A percentile compares a stretch with the other conserved stretches of the same genome.
These are phyloP conservation scores for Cynoglossus semilaevis DNA, from an alignment of 2,113 vertebrate species.

Conservation along the genomic window DNA sequence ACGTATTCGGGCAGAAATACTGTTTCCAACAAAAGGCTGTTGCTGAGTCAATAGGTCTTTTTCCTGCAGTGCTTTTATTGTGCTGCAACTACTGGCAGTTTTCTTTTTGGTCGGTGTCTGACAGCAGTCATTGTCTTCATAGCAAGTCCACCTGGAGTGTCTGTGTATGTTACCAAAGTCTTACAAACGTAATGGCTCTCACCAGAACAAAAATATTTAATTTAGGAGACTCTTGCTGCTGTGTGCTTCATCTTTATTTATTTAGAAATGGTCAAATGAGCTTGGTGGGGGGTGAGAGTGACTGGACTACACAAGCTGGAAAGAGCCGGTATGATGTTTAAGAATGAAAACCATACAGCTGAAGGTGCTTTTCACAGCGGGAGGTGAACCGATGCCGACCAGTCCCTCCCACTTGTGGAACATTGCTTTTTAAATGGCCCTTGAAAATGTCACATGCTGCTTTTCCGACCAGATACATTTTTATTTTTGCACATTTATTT, in stretches of 20 bases:
- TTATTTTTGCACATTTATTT: constrained; percentile 41
- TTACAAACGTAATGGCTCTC: constrained; percentile 1
- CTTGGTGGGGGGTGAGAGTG: background rate
- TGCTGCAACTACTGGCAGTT: constrained; percentile 15
- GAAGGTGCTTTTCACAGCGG: constrained; percentile 4
- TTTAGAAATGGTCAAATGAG: constrained; percentile 20
- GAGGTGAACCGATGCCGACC: constrained; percentile 8
- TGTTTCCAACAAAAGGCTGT: background rate
- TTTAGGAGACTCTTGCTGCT: constrained; percentile 9
- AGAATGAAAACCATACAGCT: constrained; percentile 23
- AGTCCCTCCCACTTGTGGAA: background rate
- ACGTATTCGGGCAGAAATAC: constrained; percentile 4
- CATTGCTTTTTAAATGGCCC: constrained; percentile 10
- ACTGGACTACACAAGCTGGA: constrained; percentile 36
- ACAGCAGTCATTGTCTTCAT: constrained; percentile 45
- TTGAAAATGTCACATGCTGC: constrained; percentile 24
- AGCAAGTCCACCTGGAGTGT: constrained; percentile 15
- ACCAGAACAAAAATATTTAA: constrained; percentile 34
- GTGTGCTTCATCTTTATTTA: constrained; percentile 25
- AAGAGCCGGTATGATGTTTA: constrained; percentile 16
- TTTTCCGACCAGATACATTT: constrained; percentile 26
- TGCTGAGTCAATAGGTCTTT: constrained; percentile 1
- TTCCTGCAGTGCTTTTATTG: constrained; percentile 20
- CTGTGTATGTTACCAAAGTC: constrained; percentile 27
- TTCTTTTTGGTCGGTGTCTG: constrained; percentile 19